Base-by-base conservation (phyloP, 2,888 invertebrate species). In the Coleophora flavipennella region DNA sequence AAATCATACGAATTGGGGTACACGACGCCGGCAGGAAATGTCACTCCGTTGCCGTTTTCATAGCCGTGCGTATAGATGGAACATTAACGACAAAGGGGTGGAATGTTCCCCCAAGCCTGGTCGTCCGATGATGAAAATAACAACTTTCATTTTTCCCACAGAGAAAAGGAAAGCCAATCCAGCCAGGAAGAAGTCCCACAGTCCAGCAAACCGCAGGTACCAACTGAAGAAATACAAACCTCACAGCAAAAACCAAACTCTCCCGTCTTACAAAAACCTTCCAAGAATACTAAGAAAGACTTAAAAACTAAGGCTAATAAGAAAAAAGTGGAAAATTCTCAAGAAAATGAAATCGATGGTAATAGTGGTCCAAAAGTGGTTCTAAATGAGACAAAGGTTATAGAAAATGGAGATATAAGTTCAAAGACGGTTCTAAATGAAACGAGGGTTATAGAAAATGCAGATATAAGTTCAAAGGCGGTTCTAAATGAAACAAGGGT, bases 181-280 rank as follows among this genome's bases (percentile, higher is more conserved):
- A 13, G 34, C 36, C n/a, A 28, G 13, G 9, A 14, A 34, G 33
- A 14, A 14, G 11, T 9, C 7, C n/a, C 39, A 11, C 28, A 9
- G 8, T 8, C 8, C n/a, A 13, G 6, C 1, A 2, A 13, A 25
- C 26, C 20, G 6, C 20, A 20, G 20, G 42, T 58, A 41, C 42
- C 57, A n/a, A 59, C 59, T 0, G 67, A 75, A 50, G 59, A 68
- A 34, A 68, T 75, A 39, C 55, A 50, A 2, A 38, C 59, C 35
- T 62, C 72, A 0, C 36, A 48, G 12, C 48, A 61, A 0, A 48
- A 53, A 3, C 2, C 38, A 1, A 42, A 48, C 3, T 78, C 80
- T 0, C 78, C 77, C 0, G 62, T 64, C 3, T 40, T 77, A 32
- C 59, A 51, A 10, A 45, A 48, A 20, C 37, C 34, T 25, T 39